Conservation (phyloP, 2,113 vertebrate genomes). For the Cisticola juncidis region DNA sequence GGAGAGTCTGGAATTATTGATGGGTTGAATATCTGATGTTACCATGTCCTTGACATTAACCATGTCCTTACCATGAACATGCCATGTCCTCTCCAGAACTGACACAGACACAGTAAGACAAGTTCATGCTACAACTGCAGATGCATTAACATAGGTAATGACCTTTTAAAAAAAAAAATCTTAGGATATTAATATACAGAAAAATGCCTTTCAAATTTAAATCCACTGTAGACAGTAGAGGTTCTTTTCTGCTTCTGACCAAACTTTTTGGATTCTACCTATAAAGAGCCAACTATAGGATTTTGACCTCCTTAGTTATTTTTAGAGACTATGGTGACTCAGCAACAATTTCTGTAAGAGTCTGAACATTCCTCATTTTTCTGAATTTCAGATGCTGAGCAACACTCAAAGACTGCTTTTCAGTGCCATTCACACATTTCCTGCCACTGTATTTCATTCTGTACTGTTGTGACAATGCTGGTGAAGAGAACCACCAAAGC, state of each 20-base stretch:
- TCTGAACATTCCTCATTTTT: background rate
- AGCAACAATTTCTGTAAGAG: background rate
- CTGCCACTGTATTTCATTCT: background rate
- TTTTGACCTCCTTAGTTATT: background rate
- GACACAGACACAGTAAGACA: background rate
- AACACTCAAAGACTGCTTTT: background rate
- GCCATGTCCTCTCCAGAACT: background rate
- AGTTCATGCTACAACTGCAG: background rate
- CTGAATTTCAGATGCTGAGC: background rate
- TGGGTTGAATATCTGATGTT: background rate
- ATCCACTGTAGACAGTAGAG: background rate
- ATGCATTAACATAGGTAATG: background rate
- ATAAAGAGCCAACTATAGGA: background rate
- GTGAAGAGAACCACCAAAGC: background rate
- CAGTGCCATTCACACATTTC: background rate
- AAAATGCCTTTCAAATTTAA: background rate
- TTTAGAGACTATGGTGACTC: background rate
- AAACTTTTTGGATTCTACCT: background rate
- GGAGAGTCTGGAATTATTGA: background rate
- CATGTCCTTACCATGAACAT: background rate
- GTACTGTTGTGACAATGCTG: background rate
- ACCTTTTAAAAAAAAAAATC: background rate
- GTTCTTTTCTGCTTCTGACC: background rate
- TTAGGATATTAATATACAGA: background rate
- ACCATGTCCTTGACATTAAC: background rate